Base-by-base conservation (phyloP, 2,113 vertebrate species). In the Megaceryle maxima region DNA sequence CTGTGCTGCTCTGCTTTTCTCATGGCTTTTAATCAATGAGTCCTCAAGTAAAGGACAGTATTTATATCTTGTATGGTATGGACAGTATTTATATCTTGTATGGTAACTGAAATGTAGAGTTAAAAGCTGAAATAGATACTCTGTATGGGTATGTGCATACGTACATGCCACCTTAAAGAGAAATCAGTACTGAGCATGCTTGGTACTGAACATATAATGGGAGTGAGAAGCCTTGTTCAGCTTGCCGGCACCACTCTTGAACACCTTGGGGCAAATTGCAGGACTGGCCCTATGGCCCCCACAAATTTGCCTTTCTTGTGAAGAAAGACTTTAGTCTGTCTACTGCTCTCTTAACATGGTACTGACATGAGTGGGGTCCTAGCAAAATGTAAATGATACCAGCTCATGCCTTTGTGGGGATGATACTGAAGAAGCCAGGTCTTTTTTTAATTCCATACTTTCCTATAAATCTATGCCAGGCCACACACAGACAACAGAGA, bases 291-390 rank as follows among this genome's bases (percentile, higher is more conserved):
- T 50, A 1, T 17, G 24, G 3, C 4, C 13, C 5, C 5, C 7
- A 1, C 2, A 37, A 8, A 20, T 16, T n/a, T 12, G 3, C 11
- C 55, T 25, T 72, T 9, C 11, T 53, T 25, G 16, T 16, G 19
- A 46, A 86, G 68, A 55, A 68, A 68, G 21, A 21, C 5, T 10
- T 1, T 4, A 22, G 7, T 4, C 26, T 60, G 16, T 8, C 19
- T 53, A 1, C 39, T 63, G 46, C 5, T 37, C 7, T 59, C 22
- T 67, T 79, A 13, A 35, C 53, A 19, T 13, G 25, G 20, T 29
- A 53, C 6, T 43, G 11, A 2, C 7, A 16, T 10, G 20, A 56
- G 3, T 2, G 2, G 8, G 2, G 16, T 16, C 41, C 16, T 39
- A 62, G 13, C 2, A 83, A 73, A 57, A 79, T 22, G 7, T 33